Conservation (phyloP, 2,797 vertebrate genomes). For the Astyanax mexicanus region DNA sequence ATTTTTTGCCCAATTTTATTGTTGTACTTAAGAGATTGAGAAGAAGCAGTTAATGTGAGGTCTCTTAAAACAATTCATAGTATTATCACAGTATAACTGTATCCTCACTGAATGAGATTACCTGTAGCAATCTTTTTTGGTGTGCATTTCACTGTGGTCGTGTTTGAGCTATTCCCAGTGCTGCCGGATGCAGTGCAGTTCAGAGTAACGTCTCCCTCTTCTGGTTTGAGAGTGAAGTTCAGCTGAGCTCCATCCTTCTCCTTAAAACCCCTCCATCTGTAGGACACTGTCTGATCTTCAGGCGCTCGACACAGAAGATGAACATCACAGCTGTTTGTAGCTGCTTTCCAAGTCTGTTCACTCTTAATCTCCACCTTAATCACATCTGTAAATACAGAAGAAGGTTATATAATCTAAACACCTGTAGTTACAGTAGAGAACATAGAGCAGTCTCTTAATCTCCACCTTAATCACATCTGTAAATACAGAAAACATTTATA, state of each 20-base stretch:
- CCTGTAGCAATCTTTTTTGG: neutral
- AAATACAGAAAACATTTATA: too few relatives aligned
- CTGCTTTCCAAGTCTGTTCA: fast-evolving
- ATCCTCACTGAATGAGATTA: neutral
- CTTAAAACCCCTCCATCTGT: conserved; percentile 45
- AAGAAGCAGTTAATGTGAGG: too few relatives aligned
- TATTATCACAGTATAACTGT: too few relatives aligned
- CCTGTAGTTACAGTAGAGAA: too few relatives aligned
- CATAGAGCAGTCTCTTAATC: too few relatives aligned
- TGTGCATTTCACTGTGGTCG: neutral
- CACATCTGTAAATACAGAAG: neutral
- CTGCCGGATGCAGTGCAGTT: conserved; percentile 52
- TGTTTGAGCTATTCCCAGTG: neutral
- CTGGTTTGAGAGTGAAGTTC: fast-evolving
- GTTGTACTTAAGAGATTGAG: too few relatives aligned
- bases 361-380: neutral
- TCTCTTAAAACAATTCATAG: too few relatives aligned
- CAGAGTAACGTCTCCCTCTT: conserved; percentile 17
- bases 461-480: too few relatives aligned
- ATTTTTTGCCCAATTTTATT: too few relatives aligned
- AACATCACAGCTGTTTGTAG: conserved; percentile 43
- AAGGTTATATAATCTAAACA: too few relatives aligned
- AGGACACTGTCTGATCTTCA: neutral
- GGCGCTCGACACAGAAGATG: conserved; percentile 41
- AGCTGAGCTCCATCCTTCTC: neutral